Conservation (phyloP, 2,888 invertebrate species). For the Drosophila hawaiiensis region DNA sequence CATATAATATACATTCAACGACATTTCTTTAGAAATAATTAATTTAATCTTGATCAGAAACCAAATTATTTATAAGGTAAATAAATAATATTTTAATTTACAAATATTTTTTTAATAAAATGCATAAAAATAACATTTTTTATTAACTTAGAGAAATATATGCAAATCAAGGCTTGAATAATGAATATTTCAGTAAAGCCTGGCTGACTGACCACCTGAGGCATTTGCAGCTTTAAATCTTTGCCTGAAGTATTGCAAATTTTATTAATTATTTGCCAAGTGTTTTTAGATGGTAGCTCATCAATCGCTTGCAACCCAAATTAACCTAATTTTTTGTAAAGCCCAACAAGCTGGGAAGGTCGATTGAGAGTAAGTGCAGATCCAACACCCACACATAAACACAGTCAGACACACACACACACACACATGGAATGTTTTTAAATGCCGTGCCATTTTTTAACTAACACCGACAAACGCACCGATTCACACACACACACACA, state of each 20-base stretch:
- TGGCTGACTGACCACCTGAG: conserved; percentile 41
- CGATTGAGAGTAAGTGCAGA: conserved; percentile 34
- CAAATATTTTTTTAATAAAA: background rate
- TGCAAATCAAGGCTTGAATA: background rate
- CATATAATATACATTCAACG: background rate
- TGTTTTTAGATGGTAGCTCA: conserved; percentile 71
- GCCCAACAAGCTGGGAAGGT: conserved; percentile 44
- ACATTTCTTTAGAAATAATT: background rate
- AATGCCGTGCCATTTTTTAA: conserved; percentile 69
- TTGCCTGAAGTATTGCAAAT: conserved; percentile 10
- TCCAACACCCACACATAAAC: conserved; percentile 10
- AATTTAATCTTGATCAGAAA: background rate
- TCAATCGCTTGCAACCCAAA: conserved; percentile 69
- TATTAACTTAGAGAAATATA: background rate
- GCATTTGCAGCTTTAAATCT: conserved; percentile 28
- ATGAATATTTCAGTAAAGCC: background rate
- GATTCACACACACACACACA: conserved; percentile 6
- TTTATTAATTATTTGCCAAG: conserved; percentile 78
- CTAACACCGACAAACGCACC: conserved; percentile 24
- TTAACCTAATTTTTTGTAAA: conserved; percentile 77
- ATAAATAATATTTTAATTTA: background rate
- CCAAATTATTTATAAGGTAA: background rate
- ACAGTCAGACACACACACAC: conserved; percentile 11
- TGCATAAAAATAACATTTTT: background rate
- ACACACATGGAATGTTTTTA: conserved; percentile 53